A percentile compares a stretch with the other conserved stretches of the same genome.
Conservation (phyloP, 1,140 invertebrate species). For the Trissolcus basalis region DNA sequence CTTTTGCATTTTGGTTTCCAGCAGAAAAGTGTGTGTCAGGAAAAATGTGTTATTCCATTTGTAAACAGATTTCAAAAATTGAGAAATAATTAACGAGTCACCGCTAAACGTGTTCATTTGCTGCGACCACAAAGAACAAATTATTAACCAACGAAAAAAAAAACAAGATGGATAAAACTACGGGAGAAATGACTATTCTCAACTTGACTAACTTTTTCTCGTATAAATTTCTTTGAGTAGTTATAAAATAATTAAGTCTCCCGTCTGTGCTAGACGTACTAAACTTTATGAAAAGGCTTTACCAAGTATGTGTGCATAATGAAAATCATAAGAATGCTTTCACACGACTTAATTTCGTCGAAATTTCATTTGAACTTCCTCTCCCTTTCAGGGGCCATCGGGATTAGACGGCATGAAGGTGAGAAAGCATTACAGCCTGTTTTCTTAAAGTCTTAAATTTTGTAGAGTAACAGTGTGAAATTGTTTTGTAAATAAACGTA, state of each 20-base stretch:
- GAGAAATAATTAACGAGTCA: slow-evolving; percentile 22
- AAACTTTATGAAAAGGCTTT: slow-evolving; percentile 43
- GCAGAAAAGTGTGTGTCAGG: slow-evolving; percentile 11
- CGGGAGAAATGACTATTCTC: slow-evolving; percentile 7
- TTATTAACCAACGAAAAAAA: slow-evolving; percentile 47
- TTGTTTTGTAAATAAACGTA: too few relatives aligned
- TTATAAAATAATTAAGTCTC: slow-evolving; percentile 6
- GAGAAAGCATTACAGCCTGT: slow-evolving; percentile 68
- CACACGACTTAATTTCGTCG: slow-evolving; percentile 52
- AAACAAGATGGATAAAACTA: slow-evolving; percentile 13
- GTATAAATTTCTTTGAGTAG: slow-evolving; percentile 12
- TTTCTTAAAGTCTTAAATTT: slow-evolving; percentile 36
- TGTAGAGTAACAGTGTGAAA: too few relatives aligned
- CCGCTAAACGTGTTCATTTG: slow-evolving; percentile 71
- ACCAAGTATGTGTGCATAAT: slow-evolving; percentile 55
- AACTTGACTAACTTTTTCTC: slow-evolving; percentile 21
- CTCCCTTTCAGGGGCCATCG: slow-evolving; percentile 79
- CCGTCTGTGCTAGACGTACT: slow-evolving; percentile 31
- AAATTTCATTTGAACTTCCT: slow-evolving; percentile 73
- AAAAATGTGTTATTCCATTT: slow-evolving; percentile 1
- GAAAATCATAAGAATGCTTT: slow-evolving; percentile 54
- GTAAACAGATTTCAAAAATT: too few relatives aligned
- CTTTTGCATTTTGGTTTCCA: slow-evolving; percentile 64
- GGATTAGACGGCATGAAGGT: slow-evolving; percentile 83
- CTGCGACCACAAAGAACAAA: slow-evolving; percentile 69